Base-by-base conservation (phyloP, 2,113 vertebrate genomes). In the Macroglossus sobrinus region DNA sequence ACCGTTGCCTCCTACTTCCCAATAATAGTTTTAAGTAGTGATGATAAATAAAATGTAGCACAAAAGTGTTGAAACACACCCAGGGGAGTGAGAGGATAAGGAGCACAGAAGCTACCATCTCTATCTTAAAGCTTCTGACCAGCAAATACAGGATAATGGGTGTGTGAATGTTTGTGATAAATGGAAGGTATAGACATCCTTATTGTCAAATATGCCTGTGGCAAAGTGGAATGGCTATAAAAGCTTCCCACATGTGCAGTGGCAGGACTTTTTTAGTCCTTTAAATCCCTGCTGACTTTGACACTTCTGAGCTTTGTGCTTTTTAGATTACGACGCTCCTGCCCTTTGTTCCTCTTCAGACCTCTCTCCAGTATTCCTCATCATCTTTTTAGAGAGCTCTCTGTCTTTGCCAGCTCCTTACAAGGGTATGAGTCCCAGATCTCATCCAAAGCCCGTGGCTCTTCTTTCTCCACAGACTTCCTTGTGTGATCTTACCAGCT, bases 241-340 rank as follows among this genome's bases (percentile, higher is more conserved):
- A 13, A 30, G 28, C n/a, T 14, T 14, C 28, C 63, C 19, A 13
- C 30, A 22, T 3, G 3, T 0, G 3, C 24, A 45, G 33, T 6
- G 7, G 55, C 40, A 59, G 53, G 33, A 21, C 69, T 87, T 47
- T 33, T 35, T 18, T 28, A 40, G 66, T 43, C 71, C 35, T 50
- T 76, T 89, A 13, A 22, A 2, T 50, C 30, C 61, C 61, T 66
- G 5, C 26, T 16, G 13, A 33, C 85, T 55, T 35, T 8, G 33
- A 12, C 47, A 43, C 19, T 26, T 78, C 69, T 24, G 21, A 30
- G 6, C 35, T 43, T 66, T 21, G 30, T 86, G 38, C n/a, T 72
- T 15, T 91, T 47, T 47, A 26, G 30, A 53, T n/a, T 28, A 24
- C 35, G 30, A 0, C 28, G 47, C 1, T 6, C 2, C 8, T 4